Evolutionary conservation across 2,888 invertebrate species (phyloP).

Genomic region (Artemia sp.): DNA sequence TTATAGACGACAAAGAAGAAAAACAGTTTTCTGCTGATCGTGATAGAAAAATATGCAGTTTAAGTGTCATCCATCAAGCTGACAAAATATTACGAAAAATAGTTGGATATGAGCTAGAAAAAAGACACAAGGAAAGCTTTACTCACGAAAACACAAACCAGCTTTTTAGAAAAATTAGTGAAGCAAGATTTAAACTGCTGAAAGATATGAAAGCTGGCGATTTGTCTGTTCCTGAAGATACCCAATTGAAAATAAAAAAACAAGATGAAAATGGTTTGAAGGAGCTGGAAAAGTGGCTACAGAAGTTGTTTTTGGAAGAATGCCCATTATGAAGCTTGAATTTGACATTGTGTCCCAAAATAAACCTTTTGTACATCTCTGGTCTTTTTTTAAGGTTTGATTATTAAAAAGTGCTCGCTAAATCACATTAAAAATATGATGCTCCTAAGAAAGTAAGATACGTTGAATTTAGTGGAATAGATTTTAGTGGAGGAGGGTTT

Average conservation of each 20-base stretch:
- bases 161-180: background rate
- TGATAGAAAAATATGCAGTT: constrained; percentile 23
- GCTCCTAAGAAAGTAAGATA: too few relatives aligned
- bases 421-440: too few relatives aligned
- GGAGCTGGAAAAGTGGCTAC: background rate
- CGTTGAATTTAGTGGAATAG: too few relatives aligned
- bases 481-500: too few relatives aligned
- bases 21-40: constrained; percentile 19
- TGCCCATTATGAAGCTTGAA: too few relatives aligned
- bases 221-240: background rate
- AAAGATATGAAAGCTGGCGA: background rate
- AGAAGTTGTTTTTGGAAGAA: background rate
- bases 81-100: constrained; percentile 27
- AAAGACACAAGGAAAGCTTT: background rate
- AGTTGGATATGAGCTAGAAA: constrained; percentile 22
- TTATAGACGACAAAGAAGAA: constrained; percentile 16
- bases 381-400: too few relatives aligned
- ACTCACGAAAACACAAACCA: background rate
- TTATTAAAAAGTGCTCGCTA: too few relatives aligned
- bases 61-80: constrained; percentile 27
- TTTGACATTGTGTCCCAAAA: too few relatives aligned
- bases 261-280: background rate
- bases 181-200: background rate
- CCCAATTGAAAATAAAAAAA: background rate
- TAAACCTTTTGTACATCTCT: too few relatives aligned